phyloP scores from a whole-genome alignment of 1,140 invertebrate genomes.

The Mactra quadrangularis region DNA sequence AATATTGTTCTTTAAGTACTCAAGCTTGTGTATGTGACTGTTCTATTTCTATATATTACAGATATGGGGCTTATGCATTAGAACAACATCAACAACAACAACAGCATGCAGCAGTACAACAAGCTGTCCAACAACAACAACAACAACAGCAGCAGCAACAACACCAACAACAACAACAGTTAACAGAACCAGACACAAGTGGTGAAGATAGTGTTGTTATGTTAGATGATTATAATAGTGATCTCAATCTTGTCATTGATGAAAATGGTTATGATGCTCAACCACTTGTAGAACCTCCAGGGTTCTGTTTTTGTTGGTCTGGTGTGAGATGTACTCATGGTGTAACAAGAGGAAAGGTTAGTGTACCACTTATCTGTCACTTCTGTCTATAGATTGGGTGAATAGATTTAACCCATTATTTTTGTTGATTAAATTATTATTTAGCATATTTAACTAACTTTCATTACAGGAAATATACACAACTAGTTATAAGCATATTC shows the following conservation, averaged over 20 bases:
- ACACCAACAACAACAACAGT: conserved; percentile 39
- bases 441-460: too few relatives aligned
- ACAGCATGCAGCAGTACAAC: conserved; percentile 34
- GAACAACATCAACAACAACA: conserved; percentile 45
- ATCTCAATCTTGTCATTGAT: conserved; percentile 93
- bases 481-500: too few relatives aligned
- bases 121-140: conserved; percentile 22
- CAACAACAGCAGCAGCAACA: conserved; percentile 2
- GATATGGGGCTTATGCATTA: conserved; percentile 44
- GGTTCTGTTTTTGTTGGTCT: conserved; percentile 96
- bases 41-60: conserved; percentile 29
- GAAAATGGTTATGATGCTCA: conserved; percentile 89
- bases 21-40: too few relatives aligned
- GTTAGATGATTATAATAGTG: conserved; percentile 88
- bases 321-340: conserved; percentile 93
- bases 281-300: conserved; percentile 89
- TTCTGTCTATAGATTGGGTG: too few relatives aligned
- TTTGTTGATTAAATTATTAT: too few relatives aligned
- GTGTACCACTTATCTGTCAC: conserved; percentile 65
- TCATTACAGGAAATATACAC: too few relatives aligned
- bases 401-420: too few relatives aligned
- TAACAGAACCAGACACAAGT: conserved; percentile 36
- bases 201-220: conserved; percentile 69
- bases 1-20: too few relatives aligned
- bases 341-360: conserved; percentile 90